phyloP scores from a whole-genome alignment of 2,888 invertebrate species.

The Latheticus oryzae region DNA sequence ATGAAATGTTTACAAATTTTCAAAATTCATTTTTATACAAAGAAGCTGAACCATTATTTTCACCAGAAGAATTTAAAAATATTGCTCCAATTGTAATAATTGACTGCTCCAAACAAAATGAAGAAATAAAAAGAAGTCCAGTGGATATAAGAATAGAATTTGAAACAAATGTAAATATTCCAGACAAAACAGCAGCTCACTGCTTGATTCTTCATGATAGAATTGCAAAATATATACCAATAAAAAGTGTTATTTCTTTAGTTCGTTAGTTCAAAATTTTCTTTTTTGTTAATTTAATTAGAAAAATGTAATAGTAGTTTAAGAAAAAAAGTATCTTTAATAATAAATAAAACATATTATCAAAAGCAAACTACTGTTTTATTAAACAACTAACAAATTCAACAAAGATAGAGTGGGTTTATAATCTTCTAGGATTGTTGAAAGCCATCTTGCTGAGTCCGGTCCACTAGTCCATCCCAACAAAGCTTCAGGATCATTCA shows the following conservation, averaged over 20 bases:
- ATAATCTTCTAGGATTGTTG: constrained; percentile 1
- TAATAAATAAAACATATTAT: constrained; percentile 4
- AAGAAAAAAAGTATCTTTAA: neutral
- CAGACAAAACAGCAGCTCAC: constrained; percentile 17
- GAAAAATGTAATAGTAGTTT: too few relatives aligned
- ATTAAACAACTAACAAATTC: neutral
- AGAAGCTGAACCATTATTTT: constrained; percentile 14
- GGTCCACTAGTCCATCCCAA: constrained; percentile 1
- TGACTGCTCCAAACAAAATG: constrained; percentile 20
- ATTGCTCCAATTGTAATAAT: constrained; percentile 17
- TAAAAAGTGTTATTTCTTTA: neutral
- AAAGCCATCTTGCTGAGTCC: neutral
- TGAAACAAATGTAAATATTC: constrained; percentile 22
- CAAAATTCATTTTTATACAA: constrained; percentile 12
- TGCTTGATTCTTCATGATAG: constrained; percentile 33
- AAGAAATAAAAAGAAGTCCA: constrained; percentile 14
- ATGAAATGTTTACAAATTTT: constrained; percentile 38
- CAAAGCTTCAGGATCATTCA: neutral
- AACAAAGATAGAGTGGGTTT: neutral
- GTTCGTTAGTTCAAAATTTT: neutral
- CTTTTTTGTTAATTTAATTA: neutral
- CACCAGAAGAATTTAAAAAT: constrained; percentile 14
- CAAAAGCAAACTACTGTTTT: neutral
- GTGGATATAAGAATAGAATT: constrained; percentile 31
- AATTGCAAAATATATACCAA: constrained; percentile 6